A percentile compares a stretch with the other conserved stretches of the same genome.
Evolutionary conservation across 1,140 invertebrate species (phyloP).

Genomic region (Pinna nobilis): DNA sequence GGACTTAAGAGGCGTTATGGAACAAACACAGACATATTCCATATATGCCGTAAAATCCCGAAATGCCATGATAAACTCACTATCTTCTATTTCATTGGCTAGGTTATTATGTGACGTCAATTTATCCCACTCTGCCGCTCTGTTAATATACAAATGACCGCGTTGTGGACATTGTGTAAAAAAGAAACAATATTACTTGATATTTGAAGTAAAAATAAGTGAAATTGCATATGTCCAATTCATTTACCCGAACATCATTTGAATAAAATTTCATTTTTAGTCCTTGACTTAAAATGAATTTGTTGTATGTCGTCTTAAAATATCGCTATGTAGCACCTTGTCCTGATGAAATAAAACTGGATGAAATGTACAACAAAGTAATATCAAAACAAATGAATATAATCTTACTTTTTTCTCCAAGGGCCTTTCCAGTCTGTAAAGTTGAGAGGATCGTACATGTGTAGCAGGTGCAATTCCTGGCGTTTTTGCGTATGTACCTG

Average conservation of each 20-base stretch:
- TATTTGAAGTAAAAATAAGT: too few relatives aligned
- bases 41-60: slow-evolving; percentile 12
- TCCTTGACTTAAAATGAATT: too few relatives aligned
- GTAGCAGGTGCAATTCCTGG: slow-evolving; percentile 17
- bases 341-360: neutral
- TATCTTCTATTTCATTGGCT: neutral
- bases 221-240: too few relatives aligned
- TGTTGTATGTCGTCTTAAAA: too few relatives aligned
- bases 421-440: slow-evolving; percentile 16
- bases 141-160: neutral
- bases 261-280: too few relatives aligned
- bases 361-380: neutral
- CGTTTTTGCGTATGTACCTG: slow-evolving; percentile 21
- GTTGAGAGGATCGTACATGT: slow-evolving; percentile 7
- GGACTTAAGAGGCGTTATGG: neutral
- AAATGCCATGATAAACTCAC: slow-evolving; percentile 23
- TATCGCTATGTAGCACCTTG: too few relatives aligned
- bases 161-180: too few relatives aligned
- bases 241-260: too few relatives aligned
- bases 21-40: slow-evolving; percentile 17
- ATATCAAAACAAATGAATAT: neutral
- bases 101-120: neutral
- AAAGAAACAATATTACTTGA: too few relatives aligned
- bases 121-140: slow-evolving; percentile 5
- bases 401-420: slow-evolving; percentile 11